phyloP scores from a whole-genome alignment of 1,140 invertebrate species.

The Drosophila yakuba region DNA sequence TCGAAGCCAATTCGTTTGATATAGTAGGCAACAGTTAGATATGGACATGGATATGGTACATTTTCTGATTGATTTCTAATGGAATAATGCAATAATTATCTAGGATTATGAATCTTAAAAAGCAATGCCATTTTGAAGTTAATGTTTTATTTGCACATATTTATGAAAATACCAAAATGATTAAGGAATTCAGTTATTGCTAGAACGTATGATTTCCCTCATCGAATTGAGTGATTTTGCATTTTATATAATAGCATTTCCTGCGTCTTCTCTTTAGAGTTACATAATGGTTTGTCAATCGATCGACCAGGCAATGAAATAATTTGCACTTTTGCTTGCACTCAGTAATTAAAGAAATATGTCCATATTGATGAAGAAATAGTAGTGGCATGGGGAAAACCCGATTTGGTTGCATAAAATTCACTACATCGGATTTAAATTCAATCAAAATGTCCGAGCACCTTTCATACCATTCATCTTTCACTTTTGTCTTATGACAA shows the following conservation, averaged over 20 bases:
- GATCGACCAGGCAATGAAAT: conserved; percentile 20
- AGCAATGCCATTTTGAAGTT: no score
- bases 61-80: background rate
- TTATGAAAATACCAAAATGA: no score
- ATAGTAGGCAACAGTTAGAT: background rate
- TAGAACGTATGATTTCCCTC: no score
- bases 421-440: conserved; percentile 43
- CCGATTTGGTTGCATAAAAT: conserved; percentile 51
- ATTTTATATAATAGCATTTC: background rate
- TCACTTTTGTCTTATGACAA: conserved; percentile 51
- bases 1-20: conserved; percentile 20
- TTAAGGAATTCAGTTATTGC: no score
- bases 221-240: background rate
- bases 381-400: conserved; percentile 3
- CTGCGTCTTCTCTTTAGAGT: conserved; percentile 21
- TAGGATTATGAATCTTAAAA: background rate
- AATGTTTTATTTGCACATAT: no score
- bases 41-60: background rate
- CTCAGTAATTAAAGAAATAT: conserved; percentile 60
- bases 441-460: conserved; percentile 18
- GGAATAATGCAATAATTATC: background rate
- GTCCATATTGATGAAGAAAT: conserved; percentile 24
- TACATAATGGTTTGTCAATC: conserved; percentile 43
- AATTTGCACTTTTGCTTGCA: conserved; percentile 56
- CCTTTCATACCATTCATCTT: conserved; percentile 33